Evolutionary conservation across 1,140 invertebrate genomes (phyloP), one percentile per base, ranked within the genome.

Genomic region (Probaryconus sp.): DNA sequence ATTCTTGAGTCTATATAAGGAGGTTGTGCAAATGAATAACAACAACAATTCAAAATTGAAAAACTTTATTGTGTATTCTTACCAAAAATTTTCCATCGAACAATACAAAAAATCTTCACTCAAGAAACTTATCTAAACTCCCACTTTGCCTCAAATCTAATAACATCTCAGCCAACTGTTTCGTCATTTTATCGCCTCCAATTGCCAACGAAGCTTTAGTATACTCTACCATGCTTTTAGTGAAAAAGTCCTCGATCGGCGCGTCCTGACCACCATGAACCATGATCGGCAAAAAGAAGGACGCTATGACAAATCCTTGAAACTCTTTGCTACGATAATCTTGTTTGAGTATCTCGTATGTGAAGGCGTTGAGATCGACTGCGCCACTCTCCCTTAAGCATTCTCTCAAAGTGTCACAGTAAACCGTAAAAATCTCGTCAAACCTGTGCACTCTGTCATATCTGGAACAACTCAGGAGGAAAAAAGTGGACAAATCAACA

Each of bases 271-370:
- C 1, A 3, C 38, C 45, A 30, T 61, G 45, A 10, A 72, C 53
- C 6, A 72, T 42, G 1, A 60, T 28, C 0, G 56, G 37, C 10
- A 77, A 31, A 16, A 74, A 77, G 18, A 68, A 67, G 0, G 43
- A 11, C 1, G 67, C 61, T 1, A 77, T 64, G 4, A 65, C 17
- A 10, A 37, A 77, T 33, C 76, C 76, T 7, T 40, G 10, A 31
- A 77, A 53, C 0, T 43, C 70, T 3, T 64, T 63, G 0, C 3
- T 14, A 43, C 71, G 74, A 7, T 77, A 77, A 64, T 77, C 65
- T 3, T 58, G 26, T 5, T 70, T 3, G 1, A 77, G 16, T 10
- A 48, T 55, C 13, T 35, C 17, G 1, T 7, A 17, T 9, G 53
- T 65, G 13, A 43, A 69, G 5, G 14, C 16, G 1, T 42, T 40